These are phyloP conservation scores for Aplodontia rufa DNA, from an alignment of 2,113 vertebrate species.

Conservation along the genomic window DNA sequence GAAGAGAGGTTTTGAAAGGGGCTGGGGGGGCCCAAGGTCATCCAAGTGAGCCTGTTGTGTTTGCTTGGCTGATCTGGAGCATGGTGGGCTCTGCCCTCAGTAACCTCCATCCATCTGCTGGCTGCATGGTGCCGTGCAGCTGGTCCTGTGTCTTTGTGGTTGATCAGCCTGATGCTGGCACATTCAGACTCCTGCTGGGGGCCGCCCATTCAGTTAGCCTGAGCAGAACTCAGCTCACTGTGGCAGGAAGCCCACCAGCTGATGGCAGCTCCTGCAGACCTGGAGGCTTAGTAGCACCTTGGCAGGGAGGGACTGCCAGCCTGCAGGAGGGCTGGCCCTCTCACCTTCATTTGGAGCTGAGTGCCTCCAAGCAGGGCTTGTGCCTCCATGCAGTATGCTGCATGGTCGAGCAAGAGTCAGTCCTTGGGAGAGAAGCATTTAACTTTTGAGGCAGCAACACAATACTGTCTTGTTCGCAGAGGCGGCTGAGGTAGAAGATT, in stretches of 20 bases:
- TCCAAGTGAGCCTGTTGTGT: not conserved
- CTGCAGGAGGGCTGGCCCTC: conserved; percentile 49
- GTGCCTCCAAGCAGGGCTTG: conserved; percentile 51
- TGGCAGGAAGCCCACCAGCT: conserved; percentile 42
- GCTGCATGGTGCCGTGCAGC: conserved; percentile 15
- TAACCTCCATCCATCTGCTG: conserved; percentile 24
- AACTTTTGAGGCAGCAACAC: conserved; percentile 45
- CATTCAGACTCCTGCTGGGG: conserved; percentile 3
- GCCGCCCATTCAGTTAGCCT: conserved; percentile 43
- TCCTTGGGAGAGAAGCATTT: conserved; percentile 19
- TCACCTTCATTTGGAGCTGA: conserved; percentile 60
- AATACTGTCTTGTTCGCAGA: conserved; percentile 15
- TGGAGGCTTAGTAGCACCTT: conserved; percentile 61
- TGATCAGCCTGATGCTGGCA: conserved; percentile 30
- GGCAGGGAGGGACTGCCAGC: conserved; percentile 55
- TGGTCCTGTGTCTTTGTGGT: not conserved
- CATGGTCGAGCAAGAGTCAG: conserved; percentile 28
- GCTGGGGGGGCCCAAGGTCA: not conserved
- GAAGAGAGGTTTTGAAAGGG: not conserved
- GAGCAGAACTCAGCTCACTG: not conserved
- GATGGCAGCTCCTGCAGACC: conserved; percentile 64
- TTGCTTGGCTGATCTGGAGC: not conserved
- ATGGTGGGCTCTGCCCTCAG: not conserved
- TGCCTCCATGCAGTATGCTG: conserved; percentile 45
- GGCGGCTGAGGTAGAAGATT: conserved; percentile 57